phyloP scores from a whole-genome alignment of 2,888 invertebrate species.

The Protophormia terraenovae region DNA sequence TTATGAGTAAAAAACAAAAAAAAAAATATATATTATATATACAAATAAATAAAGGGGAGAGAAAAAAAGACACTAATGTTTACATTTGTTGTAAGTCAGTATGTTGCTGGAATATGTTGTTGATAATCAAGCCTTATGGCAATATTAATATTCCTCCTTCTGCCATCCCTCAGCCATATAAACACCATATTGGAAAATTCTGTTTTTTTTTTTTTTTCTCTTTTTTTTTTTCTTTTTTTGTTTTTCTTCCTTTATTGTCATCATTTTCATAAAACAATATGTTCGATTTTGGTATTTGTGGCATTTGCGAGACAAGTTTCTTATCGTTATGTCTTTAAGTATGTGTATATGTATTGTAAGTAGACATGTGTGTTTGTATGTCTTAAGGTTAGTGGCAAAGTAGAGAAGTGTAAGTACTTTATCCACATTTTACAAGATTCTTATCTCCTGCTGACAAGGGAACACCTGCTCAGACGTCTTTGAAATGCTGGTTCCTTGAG shows the following conservation, averaged over 20 bases:
- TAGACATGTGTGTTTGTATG: background rate
- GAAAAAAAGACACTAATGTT: constrained; percentile 22
- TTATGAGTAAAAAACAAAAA: constrained; percentile 9
- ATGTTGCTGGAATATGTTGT: constrained; percentile 17
- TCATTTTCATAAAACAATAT: constrained; percentile 64
- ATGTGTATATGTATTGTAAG: background rate
- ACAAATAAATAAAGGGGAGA: no score
- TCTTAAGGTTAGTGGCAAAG: background rate
- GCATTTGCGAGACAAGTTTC: constrained; percentile 40
- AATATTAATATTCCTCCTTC: constrained; percentile 56
- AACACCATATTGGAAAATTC: constrained; percentile 7
- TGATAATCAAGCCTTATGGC: constrained; percentile 58
- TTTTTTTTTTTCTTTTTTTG: background rate
- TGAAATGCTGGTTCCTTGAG: background rate
- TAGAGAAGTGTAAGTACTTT: background rate
- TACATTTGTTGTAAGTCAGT: constrained; percentile 13
- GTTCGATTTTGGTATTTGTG: constrained; percentile 59
- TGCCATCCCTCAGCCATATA: background rate
- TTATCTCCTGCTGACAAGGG: constrained; percentile 5
- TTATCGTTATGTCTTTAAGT: background rate
- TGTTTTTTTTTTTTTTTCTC: background rate
- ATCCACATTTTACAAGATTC: constrained; percentile 23
- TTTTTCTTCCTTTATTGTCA: constrained; percentile 12
- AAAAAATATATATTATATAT: background rate
- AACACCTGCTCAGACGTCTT: constrained; percentile 27